Percentiles rank a stretch among this genome's conserved stretches.
phyloP scores from a whole-genome alignment of 2,113 vertebrate species.

The Strix uralensis region DNA sequence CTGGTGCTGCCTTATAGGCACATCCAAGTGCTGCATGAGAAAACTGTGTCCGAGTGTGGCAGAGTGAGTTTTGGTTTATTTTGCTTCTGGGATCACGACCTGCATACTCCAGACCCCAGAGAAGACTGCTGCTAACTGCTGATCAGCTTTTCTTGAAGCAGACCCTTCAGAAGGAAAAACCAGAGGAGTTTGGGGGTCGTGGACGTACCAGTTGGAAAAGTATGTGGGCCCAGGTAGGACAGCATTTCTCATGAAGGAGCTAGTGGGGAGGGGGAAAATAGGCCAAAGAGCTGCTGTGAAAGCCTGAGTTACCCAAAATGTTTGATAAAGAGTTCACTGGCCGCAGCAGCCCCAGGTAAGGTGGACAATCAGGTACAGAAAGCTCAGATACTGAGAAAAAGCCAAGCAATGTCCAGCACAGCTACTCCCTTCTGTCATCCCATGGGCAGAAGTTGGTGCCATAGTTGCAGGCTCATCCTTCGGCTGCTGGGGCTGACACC shows the following conservation, averaged over 20 bases:
- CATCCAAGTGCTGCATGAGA: fast-evolving
- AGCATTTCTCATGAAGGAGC: background rate
- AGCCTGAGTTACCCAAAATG: background rate
- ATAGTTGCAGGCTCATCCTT: background rate
- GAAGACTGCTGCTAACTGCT: background rate
- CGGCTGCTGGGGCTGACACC: fast-evolving
- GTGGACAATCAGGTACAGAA: fast-evolving
- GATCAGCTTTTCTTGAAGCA: background rate
- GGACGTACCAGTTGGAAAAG: background rate
- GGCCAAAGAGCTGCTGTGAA: background rate
- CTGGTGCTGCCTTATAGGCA: background rate
- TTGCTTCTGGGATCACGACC: background rate
- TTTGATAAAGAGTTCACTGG: background rate
- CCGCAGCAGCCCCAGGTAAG: background rate
- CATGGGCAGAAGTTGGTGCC: background rate
- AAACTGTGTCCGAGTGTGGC: background rate
- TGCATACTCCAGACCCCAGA: background rate
- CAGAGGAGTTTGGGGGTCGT: background rate
- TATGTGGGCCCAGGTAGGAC: background rate
- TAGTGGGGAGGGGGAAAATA: background rate
- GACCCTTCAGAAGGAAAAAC: background rate
- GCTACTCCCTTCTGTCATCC: background rate
- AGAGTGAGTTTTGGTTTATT: background rate
- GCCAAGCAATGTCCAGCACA: background rate
- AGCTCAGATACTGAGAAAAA: background rate